These are phyloP conservation scores for Pachyrhynchus sulphureomaculatus DNA, from an alignment of 1,140 invertebrate species.

Conservation along the genomic window DNA sequence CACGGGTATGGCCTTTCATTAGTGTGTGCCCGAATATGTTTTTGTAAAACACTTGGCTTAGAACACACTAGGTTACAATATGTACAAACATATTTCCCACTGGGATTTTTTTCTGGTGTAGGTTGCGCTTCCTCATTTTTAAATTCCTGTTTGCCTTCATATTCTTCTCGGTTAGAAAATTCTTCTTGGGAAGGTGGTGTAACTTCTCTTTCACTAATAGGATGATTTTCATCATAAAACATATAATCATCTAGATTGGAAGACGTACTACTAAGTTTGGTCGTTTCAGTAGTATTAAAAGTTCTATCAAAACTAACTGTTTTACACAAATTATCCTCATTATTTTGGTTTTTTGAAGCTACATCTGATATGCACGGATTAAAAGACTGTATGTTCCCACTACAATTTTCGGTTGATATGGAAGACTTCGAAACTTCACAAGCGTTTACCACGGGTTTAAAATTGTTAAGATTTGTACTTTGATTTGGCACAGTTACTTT, in stretches of 20 bases:
- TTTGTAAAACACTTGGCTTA: conserved; percentile 91
- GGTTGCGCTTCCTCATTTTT: conserved; percentile 28
- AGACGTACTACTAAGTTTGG: conserved; percentile 35
- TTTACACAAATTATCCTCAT: conserved; percentile 14
- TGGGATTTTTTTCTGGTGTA: conserved; percentile 32
- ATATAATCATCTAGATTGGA: conserved; percentile 39
- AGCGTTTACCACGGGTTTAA: conserved; percentile 17
- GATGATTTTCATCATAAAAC: conserved; percentile 1
- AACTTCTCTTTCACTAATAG: neutral
- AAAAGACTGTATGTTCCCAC: conserved; percentile 37
- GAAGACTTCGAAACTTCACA: conserved; percentile 45
- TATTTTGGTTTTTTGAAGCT: conserved; percentile 37
- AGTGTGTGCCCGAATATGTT: conserved; percentile 90
- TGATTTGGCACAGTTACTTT: conserved; percentile 47
- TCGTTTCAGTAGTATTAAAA: conserved; percentile 30
- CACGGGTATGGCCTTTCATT: conserved; percentile 92
- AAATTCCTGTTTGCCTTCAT: neutral
- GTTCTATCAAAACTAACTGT: conserved; percentile 44
- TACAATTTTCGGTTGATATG: conserved; percentile 46
- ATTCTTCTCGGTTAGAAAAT: conserved; percentile 10
- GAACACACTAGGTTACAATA: conserved; percentile 87
- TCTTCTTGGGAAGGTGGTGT: conserved; percentile 5
- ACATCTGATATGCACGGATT: conserved; percentile 48
- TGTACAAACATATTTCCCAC: conserved; percentile 74
- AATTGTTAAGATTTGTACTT: conserved; percentile 36